phyloP scores from a whole-genome alignment of 2,797 vertebrate species.

The Cirrhinus mrigala region DNA sequence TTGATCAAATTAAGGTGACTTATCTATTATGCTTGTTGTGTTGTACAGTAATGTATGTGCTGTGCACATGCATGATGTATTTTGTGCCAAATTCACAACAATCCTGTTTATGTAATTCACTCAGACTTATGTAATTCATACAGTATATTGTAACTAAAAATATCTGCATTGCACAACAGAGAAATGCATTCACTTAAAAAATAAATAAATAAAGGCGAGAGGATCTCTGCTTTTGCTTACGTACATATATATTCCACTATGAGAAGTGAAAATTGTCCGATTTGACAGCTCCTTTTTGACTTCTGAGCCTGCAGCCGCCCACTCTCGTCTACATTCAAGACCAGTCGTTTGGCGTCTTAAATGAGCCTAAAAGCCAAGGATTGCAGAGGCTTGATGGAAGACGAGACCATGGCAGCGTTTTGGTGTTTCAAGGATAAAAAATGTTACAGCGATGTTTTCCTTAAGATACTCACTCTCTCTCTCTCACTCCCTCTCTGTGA shows the following conservation, averaged over 20 bases:
- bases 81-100: neutral
- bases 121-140: neutral
- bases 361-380: constrained; percentile 5
- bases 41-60: neutral
- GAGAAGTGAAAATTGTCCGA: neutral
- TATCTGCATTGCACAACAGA: neutral
- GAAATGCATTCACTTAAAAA: neutral
- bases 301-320: neutral
- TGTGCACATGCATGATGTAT: constrained; percentile 2
- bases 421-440: neutral
- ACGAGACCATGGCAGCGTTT: neutral
- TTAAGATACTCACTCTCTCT: neutral
- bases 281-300: neutral
- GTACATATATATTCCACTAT: constrained; percentile 20
- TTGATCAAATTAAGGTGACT: neutral
- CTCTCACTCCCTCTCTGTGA: neutral
- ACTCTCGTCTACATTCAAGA: constrained; percentile 11
- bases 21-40: neutral
- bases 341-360: neutral
- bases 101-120: neutral
- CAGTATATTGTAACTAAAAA: constrained; percentile 1
- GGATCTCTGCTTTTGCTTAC: constrained; percentile 22
- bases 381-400: neutral
- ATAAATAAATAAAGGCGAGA: neutral
- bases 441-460: neutral